Percentiles rank a stretch among this genome's conserved stretches.
Conservation (phyloP, 2,888 invertebrate species). For the Coleophora flavipennella region DNA sequence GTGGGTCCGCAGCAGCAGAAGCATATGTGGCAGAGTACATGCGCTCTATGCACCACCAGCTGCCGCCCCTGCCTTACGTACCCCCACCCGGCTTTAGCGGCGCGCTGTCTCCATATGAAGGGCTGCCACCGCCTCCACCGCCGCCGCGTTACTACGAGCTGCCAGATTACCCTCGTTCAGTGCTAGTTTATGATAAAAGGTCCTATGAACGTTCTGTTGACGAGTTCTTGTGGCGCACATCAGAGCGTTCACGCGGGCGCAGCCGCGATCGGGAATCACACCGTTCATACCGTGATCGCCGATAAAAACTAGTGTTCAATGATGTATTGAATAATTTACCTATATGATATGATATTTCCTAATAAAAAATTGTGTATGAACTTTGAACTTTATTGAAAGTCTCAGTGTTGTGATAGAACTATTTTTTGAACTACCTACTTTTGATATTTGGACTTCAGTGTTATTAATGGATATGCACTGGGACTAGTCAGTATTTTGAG, state of each 20-base stretch:
- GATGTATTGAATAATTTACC: constrained; percentile 49
- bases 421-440: constrained; percentile 19
- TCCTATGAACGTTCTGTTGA: constrained; percentile 91
- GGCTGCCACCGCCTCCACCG: constrained; percentile 76
- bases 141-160: constrained; percentile 80
- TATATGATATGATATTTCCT: constrained; percentile 30
- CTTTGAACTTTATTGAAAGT: constrained; percentile 67
- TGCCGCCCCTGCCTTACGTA: constrained; percentile 88
- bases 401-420: constrained; percentile 58
- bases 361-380: constrained; percentile 67
- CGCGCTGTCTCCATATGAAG: constrained; percentile 71
- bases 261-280: constrained; percentile 68
- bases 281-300: constrained; percentile 74
- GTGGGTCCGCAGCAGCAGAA: constrained; percentile 78
- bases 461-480: constrained; percentile 14
- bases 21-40: constrained; percentile 92
- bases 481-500: constrained; percentile 16
- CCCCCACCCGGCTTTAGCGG: constrained; percentile 73
- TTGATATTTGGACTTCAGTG: constrained; percentile 3
- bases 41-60: constrained; percentile 88
- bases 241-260: constrained; percentile 76
- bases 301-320: constrained; percentile 51
- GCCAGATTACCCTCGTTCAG: constrained; percentile 81
- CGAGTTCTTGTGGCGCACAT: constrained; percentile 88
- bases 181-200: constrained; percentile 78